Evolutionary conservation across 2,888 invertebrate genomes (phyloP), one percentile per base, ranked within the genome.

Genomic region (Temnothorax ravouxi): DNA sequence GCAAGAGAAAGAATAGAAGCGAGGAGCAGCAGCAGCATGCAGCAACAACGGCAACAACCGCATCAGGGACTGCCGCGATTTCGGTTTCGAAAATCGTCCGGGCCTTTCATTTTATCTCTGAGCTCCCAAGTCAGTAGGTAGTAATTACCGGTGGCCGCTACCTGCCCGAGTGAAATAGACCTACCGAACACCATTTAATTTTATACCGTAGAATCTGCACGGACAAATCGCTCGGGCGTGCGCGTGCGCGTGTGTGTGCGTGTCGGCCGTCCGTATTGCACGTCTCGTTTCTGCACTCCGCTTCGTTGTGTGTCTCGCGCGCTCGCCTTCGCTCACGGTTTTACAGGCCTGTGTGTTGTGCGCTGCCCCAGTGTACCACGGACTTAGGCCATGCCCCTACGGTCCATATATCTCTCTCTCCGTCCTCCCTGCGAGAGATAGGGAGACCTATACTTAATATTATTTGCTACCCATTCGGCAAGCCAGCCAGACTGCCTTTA

Each of bases 91-190:
- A 91, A 92, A 91, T 90, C 86, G 86, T 84, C 89, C 88, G 85
- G 89, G 86, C 91, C 91, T 92, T 92, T 87, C 92, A 89, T 91
- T 91, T 91, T 87, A 91, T 91, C 92, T 91, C 85, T 87, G 90
- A 90, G 89, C 90, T 88, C 92, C 92, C 92, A 92, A 93, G 92
- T 93, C 93, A n/a, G 84, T 90, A 93, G 94, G 94, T 94, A 93
- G 95, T 94, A 95, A 95, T 95, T 95, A 95, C 95, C 95, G 88
- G 95, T 94, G 94, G 95, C 94, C 94, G 94, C 95, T 95, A 94
- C 94, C 95, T 95, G 94, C 93, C 93, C 92, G 91, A 93, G 91
- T 91, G 93, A 92, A 94, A 94, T 94, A 94, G 94, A 94, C 94
- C 93, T 92, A 91, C 92, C 93, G 93, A 94, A 93, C 92, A 93